Evolutionary conservation across 2,888 invertebrate genomes (phyloP).

Genomic region (Mesorhabditis spiculigera): DNA sequence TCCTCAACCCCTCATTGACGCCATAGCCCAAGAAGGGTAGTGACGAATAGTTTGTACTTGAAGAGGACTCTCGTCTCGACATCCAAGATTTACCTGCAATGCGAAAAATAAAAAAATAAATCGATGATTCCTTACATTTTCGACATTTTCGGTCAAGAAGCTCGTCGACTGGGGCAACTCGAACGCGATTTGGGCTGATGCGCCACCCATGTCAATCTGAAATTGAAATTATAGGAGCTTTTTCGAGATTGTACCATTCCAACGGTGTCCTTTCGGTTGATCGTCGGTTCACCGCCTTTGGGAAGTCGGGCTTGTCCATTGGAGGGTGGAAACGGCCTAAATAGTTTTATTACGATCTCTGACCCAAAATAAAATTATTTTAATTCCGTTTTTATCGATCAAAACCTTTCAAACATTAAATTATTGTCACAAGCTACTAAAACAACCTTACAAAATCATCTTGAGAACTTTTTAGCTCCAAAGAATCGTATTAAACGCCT

Average conservation of each 20-base stretch:
- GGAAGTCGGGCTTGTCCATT: constrained; percentile 10
- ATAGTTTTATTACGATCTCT: too few species aligned
- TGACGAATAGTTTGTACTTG: constrained; percentile 63
- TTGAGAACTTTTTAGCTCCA: too few species aligned
- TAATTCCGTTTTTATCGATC: too few species aligned
- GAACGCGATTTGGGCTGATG: constrained; percentile 65
- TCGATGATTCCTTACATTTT: constrained; percentile 43
- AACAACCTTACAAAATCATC: too few species aligned
- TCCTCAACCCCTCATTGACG: constrained; percentile 62
- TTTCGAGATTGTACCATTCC: constrained; percentile 58
- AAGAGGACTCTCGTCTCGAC: constrained; percentile 61
- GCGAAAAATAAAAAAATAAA: too few species aligned
- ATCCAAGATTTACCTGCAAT: constrained; percentile 64
- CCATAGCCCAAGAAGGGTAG: constrained; percentile 66
- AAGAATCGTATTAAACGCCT: too few species aligned
- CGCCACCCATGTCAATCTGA: constrained; percentile 65
- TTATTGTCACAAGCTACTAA: too few species aligned
- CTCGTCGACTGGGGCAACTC: constrained; percentile 32
- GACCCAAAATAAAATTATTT: too few species aligned
- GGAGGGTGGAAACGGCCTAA: constrained; percentile 31
- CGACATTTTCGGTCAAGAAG: constrained; percentile 38
- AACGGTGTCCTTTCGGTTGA: constrained; percentile 56
- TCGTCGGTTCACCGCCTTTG: constrained; percentile 13
- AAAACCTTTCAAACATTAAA: too few species aligned
- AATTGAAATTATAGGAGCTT: neutral